Conservation (phyloP, 2,113 vertebrate species). For the Ranitomeya variabilis region DNA sequence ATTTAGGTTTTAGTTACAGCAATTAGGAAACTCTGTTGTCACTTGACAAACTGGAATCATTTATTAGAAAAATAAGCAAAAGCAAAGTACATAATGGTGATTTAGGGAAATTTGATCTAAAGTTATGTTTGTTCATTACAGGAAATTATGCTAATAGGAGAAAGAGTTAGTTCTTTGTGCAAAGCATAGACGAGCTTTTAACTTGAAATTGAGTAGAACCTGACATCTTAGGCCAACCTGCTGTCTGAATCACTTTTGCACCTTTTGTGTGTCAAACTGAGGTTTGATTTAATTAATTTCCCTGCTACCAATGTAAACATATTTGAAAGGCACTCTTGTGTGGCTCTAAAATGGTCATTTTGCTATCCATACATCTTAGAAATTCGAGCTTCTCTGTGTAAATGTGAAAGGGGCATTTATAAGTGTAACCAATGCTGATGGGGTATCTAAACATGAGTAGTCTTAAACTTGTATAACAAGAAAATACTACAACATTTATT, state of each 20-base stretch:
- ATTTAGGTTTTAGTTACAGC: neutral
- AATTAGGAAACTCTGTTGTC: conserved; percentile 23
- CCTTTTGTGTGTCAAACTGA: conserved; percentile 57
- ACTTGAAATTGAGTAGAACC: conserved; percentile 25
- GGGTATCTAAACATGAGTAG: conserved; percentile 24
- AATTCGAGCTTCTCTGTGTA: neutral
- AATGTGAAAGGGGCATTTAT: conserved; percentile 48
- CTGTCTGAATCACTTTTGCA: conserved; percentile 53
- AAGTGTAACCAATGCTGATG: neutral
- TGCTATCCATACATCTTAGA: conserved; percentile 52
- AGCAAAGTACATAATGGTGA: conserved; percentile 34
- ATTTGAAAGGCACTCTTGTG: conserved; percentile 47
- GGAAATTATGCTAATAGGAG: conserved; percentile 55
- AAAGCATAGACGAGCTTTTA: conserved; percentile 37
- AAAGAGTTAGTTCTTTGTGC: conserved; percentile 50
- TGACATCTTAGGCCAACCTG: conserved; percentile 35
- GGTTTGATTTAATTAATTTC: conserved; percentile 58
- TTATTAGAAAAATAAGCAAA: conserved; percentile 49
- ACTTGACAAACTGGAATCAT: conserved; percentile 41
- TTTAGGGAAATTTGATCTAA: conserved; percentile 48
- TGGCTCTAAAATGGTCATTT: conserved; percentile 31
- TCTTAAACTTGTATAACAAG: neutral
- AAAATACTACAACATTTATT: conserved; percentile 39
- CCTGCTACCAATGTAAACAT: conserved; percentile 48
- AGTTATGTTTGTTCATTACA: conserved; percentile 52